Percentiles rank a stretch among this genome's conserved stretches.
These are phyloP conservation scores for Notodonta dromedarius DNA, from an alignment of 2,888 invertebrate genomes.

Conservation along the genomic window DNA sequence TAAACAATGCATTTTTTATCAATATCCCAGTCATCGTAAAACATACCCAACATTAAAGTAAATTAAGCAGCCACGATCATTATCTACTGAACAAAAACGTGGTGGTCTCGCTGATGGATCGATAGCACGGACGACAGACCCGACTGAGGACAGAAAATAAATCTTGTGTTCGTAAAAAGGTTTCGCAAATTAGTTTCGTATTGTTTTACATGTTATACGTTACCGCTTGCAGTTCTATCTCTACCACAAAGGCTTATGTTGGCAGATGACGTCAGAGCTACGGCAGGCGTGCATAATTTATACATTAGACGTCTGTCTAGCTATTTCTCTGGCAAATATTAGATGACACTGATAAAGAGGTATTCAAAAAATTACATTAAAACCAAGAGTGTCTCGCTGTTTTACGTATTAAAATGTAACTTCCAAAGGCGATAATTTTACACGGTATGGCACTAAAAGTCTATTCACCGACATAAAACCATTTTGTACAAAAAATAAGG, in stretches of 20 bases:
- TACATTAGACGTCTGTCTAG: constrained; percentile 12
- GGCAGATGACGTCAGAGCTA: constrained; percentile 22
- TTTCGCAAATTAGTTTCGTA: constrained; percentile 15
- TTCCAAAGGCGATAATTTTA: constrained; percentile 5
- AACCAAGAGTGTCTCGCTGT: background rate
- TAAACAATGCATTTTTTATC: constrained; percentile 37
- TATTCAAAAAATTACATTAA: constrained; percentile 3
- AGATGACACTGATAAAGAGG: constrained; percentile 9
- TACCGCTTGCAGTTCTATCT: constrained; percentile 2
- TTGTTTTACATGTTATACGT: background rate
- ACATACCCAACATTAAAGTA: constrained; percentile 42
- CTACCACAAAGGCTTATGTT: constrained; percentile 15
- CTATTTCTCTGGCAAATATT: constrained; percentile 18
- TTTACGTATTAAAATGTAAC: constrained; percentile 2
- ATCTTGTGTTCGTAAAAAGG: constrained; percentile 22
- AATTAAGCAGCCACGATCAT: constrained; percentile 50
- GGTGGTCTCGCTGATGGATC: constrained; percentile 48
- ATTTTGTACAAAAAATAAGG: background rate
- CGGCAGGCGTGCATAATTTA: constrained; percentile 25
- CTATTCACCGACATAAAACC: constrained; percentile 4
- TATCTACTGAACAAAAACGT: constrained; percentile 54
- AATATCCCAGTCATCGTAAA: constrained; percentile 37
- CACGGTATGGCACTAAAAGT: constrained; percentile 5
- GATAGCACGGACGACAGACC: constrained; percentile 18
- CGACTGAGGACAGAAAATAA: constrained; percentile 20